Conservation (phyloP, 2,888 invertebrate genomes). For the Petrophora chlorosata region DNA sequence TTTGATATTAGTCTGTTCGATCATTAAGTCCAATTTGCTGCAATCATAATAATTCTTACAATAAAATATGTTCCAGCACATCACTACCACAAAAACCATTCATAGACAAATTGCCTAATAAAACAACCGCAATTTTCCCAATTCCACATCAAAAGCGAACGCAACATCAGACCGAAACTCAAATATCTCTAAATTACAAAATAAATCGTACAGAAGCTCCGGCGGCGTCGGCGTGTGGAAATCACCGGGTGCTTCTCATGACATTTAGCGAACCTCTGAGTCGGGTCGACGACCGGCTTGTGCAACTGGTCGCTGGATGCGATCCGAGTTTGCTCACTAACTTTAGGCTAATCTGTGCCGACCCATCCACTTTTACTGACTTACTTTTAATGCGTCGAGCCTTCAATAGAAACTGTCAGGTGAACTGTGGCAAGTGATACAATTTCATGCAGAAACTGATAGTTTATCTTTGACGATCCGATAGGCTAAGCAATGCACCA, state of each 20-base stretch:
- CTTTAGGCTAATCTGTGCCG: slow-evolving; percentile 4
- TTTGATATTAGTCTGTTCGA: too few relatives aligned
- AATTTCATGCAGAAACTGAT: too few relatives aligned
- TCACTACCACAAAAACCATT: slow-evolving; percentile 20
- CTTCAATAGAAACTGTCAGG: too few relatives aligned
- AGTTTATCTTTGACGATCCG: too few relatives aligned
- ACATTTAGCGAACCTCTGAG: slow-evolving; percentile 43
- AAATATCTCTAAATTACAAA: slow-evolving; percentile 19
- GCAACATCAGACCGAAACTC: slow-evolving; percentile 13
- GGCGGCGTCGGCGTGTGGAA: too few relatives aligned
- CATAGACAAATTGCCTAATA: slow-evolving; percentile 21
- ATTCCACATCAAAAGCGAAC: slow-evolving; percentile 12
- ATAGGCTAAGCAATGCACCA: too few relatives aligned
- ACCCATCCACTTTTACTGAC: slow-evolving; percentile 6
- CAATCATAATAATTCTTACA: too few relatives aligned
- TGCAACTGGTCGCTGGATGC: slow-evolving; percentile 22
- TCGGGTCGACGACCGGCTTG: slow-evolving; percentile 36
- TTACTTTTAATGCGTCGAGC: too few relatives aligned
- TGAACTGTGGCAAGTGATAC: not conserved
- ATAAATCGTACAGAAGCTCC: slow-evolving; percentile 15
- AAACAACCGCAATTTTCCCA: slow-evolving; percentile 20
- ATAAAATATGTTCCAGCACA: too few relatives aligned
- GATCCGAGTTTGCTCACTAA: slow-evolving; percentile 1
- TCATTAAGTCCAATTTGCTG: too few relatives aligned
- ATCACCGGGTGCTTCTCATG: slow-evolving; percentile 41